These are phyloP conservation scores for Sycophila texana DNA, from an alignment of 2,888 invertebrate species.

Conservation along the genomic window DNA sequence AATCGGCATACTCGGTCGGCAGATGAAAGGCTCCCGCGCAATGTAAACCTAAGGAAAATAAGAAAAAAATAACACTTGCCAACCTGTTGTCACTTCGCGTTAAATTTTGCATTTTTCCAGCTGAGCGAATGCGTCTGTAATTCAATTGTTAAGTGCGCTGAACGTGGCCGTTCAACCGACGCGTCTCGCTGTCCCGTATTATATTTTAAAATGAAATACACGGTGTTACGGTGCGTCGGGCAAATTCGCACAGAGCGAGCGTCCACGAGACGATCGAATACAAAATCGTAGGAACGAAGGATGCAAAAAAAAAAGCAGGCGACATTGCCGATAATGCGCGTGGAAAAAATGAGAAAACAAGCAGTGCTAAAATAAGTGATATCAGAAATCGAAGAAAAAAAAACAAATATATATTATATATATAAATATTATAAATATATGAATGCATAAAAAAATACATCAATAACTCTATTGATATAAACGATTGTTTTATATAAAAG, in stretches of 20 bases:
- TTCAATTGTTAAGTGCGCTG: not conserved
- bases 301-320: not conserved
- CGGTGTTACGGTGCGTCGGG: too few species aligned
- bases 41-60: conserved; percentile 16
- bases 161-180: not conserved
- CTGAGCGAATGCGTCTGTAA: conserved; percentile 2
- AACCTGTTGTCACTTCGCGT: conserved; percentile 37
- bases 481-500: conserved; percentile 65
- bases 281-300: not conserved
- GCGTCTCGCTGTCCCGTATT: conserved; percentile 1
- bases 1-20: not conserved
- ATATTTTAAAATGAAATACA: conserved; percentile 1
- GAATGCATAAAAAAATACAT: conserved; percentile 54
- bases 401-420: conserved; percentile 57
- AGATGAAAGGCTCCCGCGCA: conserved; percentile 1
- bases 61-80: conserved; percentile 31
- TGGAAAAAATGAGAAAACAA: conserved; percentile 27
- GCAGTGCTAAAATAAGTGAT: conserved; percentile 51
- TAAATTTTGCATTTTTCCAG: conserved; percentile 33
- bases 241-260: not conserved
- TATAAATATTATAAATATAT: conserved; percentile 53
- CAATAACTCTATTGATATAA: conserved; percentile 59
- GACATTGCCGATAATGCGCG: conserved; percentile 21
- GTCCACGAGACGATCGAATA: not conserved
- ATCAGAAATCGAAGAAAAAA: conserved; percentile 34